phyloP scores from a whole-genome alignment of 2,113 vertebrate species.

The Pseudolaguvia tuberculata region DNA sequence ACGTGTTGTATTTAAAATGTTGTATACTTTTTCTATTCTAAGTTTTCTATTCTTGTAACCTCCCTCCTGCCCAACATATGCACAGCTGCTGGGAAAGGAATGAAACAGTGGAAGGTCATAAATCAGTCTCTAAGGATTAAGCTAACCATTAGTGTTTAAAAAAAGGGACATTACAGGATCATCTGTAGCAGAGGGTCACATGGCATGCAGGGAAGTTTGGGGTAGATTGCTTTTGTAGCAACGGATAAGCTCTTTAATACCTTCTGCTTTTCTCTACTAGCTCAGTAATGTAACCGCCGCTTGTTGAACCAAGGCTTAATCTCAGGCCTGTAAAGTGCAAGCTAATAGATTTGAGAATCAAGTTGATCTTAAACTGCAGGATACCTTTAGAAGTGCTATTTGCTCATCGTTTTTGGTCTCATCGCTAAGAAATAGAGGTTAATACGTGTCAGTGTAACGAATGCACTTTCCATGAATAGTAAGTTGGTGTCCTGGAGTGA shows the following conservation, averaged over 20 bases:
- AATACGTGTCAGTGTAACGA: not conserved
- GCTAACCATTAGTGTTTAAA: conserved; percentile 16
- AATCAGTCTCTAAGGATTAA: conserved; percentile 23
- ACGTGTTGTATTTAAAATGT: not conserved
- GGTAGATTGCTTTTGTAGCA: conserved; percentile 19
- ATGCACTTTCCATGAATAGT: not conserved
- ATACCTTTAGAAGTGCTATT: not conserved
- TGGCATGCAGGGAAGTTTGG: not conserved
- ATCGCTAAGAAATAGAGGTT: not conserved
- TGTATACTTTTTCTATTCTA: not conserved
- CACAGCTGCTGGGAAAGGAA: conserved; percentile 7
- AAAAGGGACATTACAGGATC: conserved; percentile 33
- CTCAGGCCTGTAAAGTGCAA: conserved; percentile 24
- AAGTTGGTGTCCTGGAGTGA: not conserved
- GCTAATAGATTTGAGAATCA: conserved; percentile 26
- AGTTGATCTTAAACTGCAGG: not conserved
- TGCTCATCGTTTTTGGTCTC: not conserved
- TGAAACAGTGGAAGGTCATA: conserved; percentile 13
- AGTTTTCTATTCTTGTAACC: conserved; percentile 4
- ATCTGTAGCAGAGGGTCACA: conserved; percentile 32
- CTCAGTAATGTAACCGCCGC: not conserved
- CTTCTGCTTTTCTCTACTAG: not conserved
- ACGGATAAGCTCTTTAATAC: conserved; percentile 35
- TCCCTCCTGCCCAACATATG: not conserved
- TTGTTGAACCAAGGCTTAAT: conserved; percentile 38